These are phyloP conservation scores for Sussaba pulchella DNA, from an alignment of 2,888 invertebrate genomes.

Conservation along the genomic window DNA sequence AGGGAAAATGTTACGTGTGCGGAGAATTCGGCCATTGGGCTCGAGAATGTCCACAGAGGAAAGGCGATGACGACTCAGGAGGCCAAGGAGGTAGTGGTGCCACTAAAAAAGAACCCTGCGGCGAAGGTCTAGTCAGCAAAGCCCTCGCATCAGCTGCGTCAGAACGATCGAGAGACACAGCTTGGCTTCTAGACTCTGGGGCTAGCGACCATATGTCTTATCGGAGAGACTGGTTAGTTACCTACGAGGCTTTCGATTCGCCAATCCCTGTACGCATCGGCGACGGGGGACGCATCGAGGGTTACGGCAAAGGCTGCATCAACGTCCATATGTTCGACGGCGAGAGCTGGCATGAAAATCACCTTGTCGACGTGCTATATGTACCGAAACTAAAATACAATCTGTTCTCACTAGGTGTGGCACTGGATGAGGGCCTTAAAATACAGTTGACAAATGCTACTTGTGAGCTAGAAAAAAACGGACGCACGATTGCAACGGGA, in stretches of 20 bases:
- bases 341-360: conserved; percentile 54
- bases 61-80: neutral
- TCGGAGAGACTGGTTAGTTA: conserved; percentile 54
- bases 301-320: conserved; percentile 58
- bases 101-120: neutral
- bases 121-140: conserved; percentile 54
- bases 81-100: neutral
- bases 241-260: conserved; percentile 21
- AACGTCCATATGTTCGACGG: conserved; percentile 63
- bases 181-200: conserved; percentile 51
- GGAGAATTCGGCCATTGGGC: neutral
- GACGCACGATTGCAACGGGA: conserved; percentile 43
- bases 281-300: conserved; percentile 54
- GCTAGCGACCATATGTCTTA: conserved; percentile 61
- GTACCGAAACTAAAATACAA: conserved; percentile 56
- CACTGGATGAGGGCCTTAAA: conserved; percentile 57
- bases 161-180: conserved; percentile 8
- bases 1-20: neutral
- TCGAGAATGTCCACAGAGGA: neutral
- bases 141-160: neutral
- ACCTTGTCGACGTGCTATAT: conserved; percentile 49
- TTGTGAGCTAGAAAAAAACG: conserved; percentile 33
- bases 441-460: conserved; percentile 41
- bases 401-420: conserved; percentile 30
- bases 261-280: conserved; percentile 46